These are phyloP conservation scores for Catonia carolina DNA, from an alignment of 2,888 invertebrate genomes.

Conservation along the genomic window DNA sequence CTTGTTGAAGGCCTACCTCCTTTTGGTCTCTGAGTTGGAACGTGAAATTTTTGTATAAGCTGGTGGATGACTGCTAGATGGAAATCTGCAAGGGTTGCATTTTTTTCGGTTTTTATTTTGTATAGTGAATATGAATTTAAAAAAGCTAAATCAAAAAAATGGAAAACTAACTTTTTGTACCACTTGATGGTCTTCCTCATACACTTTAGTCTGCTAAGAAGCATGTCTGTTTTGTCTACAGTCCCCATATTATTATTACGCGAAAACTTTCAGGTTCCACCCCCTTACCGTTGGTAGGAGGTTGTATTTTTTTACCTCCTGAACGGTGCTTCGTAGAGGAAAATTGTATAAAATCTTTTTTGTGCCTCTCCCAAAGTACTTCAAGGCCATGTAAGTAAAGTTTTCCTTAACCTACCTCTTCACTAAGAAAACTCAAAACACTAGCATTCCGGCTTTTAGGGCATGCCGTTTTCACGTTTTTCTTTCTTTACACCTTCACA, in stretches of 20 bases:
- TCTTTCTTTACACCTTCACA: too few relatives aligned
- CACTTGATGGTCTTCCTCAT: constrained; percentile 17
- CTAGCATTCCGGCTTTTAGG: too few relatives aligned
- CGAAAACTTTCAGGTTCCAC: too few relatives aligned
- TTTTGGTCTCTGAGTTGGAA: neutral
- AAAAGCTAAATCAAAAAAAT: constrained; percentile 16
- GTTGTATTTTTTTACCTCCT: too few relatives aligned
- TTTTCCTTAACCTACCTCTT: too few relatives aligned
- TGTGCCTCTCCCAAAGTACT: too few relatives aligned
- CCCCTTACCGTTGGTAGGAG: too few relatives aligned
- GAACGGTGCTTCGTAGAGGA: too few relatives aligned
- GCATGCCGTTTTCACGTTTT: too few relatives aligned
- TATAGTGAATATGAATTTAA: constrained; percentile 11
- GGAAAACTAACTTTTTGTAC: constrained; percentile 19
- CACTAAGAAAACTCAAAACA: too few relatives aligned
- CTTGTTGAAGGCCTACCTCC: constrained; percentile 13
- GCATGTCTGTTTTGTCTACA: constrained; percentile 23
- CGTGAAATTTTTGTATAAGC: constrained; percentile 10
- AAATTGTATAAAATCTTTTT: too few relatives aligned
- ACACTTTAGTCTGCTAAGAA: constrained; percentile 11
- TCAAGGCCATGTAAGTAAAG: too few relatives aligned
- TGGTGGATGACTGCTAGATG: constrained; percentile 4
- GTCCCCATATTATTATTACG: constrained; percentile 20
- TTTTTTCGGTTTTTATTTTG: constrained; percentile 9
- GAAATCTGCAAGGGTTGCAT: constrained; percentile 8